Percentiles rank a stretch among this genome's conserved stretches.
These are phyloP conservation scores for Pseudorasbora parva DNA, from an alignment of 2,113 vertebrate genomes.

Conservation along the genomic window DNA sequence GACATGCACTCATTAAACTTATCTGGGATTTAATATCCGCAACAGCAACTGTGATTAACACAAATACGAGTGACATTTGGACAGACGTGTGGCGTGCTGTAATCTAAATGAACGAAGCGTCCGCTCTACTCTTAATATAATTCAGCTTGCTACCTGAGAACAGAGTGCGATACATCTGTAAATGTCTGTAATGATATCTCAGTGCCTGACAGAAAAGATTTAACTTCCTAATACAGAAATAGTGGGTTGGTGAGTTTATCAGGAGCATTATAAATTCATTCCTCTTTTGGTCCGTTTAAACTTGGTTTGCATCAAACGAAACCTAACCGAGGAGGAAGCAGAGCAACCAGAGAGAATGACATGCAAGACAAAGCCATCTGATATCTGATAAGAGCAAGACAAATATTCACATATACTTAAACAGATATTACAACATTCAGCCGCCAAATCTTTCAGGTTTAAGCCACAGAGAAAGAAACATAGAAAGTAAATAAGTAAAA, in stretches of 20 bases:
- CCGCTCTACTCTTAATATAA: slow-evolving; percentile 56
- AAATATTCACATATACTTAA: neutral
- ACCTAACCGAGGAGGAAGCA: slow-evolving; percentile 41
- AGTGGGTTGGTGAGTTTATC: neutral
- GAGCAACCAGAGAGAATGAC: neutral
- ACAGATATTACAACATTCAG: neutral
- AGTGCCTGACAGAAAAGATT: neutral
- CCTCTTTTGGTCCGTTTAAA: slow-evolving; percentile 35
- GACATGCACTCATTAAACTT: slow-evolving; percentile 1
- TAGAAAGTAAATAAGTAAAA: too few species aligned
- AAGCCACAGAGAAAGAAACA: neutral
- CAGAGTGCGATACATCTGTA: neutral
- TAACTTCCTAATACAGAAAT: neutral
- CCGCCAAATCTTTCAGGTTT: neutral
- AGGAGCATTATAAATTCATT: neutral
- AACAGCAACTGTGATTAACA: slow-evolving; percentile 50
- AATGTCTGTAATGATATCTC: slow-evolving; percentile 33
- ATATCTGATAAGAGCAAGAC: neutral
- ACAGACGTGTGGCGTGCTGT: slow-evolving; percentile 28
- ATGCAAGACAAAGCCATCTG: neutral
- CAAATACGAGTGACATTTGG: slow-evolving; percentile 68
- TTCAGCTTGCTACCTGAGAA: neutral
- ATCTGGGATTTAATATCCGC: slow-evolving; percentile 52
- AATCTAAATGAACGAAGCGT: slow-evolving; percentile 44
- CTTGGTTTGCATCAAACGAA: slow-evolving; percentile 44